Evolutionary conservation across 92 coral and sea anemone species (phyloP).

Genomic region (Scolanthus callimorphus): DNA sequence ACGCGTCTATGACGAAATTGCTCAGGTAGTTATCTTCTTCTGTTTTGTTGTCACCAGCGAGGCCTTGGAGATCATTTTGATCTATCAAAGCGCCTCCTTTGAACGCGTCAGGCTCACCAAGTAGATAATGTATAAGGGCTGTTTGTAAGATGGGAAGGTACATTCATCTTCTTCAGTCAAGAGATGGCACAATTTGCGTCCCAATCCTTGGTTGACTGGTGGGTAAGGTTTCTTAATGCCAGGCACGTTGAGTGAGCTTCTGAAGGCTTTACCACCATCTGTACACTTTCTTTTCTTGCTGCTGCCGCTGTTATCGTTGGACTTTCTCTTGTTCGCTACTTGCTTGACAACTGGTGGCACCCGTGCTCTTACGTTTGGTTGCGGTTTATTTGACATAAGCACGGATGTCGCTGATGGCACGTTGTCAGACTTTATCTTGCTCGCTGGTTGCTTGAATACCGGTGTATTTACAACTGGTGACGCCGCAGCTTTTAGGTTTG

Average conservation of each 20-base stretch:
- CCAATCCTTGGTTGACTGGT: not conserved
- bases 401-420: not conserved
- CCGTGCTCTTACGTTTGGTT: too few species aligned
- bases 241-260: not conserved
- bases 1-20: conserved; percentile 53
- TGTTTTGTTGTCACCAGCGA: conserved; percentile 18
- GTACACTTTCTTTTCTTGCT: not conserved
- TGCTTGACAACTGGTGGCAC: not conserved
- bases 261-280: not conserved
- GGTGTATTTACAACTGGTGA: not conserved
- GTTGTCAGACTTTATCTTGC: too few species aligned
- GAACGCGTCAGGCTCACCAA: conserved; percentile 39
- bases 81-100: conserved; percentile 33
- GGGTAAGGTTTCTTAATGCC: not conserved
- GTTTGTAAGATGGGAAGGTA: conserved; percentile 23
- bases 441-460: too few species aligned
- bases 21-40: conserved; percentile 45
- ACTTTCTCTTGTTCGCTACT: not conserved
- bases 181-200: not conserved
- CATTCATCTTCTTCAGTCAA: conserved; percentile 20
- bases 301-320: not conserved
- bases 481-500: not conserved
- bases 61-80: conserved; percentile 22
- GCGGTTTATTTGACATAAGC: not conserved
- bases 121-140: conserved; percentile 44